Base-by-base conservation (phyloP, 2,797 vertebrate species). In the Megaceryle alcyon region DNA sequence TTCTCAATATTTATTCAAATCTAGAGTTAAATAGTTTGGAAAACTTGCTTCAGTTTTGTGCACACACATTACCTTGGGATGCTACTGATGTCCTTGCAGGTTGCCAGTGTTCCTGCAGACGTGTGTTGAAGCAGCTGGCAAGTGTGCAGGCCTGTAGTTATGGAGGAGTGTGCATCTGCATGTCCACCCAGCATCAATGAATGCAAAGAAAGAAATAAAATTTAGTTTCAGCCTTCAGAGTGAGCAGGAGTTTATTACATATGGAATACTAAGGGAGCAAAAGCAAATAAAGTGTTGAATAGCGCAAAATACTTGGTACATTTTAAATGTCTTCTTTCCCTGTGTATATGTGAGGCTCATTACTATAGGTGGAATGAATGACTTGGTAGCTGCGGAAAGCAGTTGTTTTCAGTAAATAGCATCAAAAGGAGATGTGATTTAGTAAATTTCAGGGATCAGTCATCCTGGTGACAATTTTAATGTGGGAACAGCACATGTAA, bases 361-460 rank as follows among this genome's bases (percentile, higher is more conserved):
- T 89, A 25, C 48, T 91, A 3, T 82, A 65, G 75, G 63, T 54
- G 26, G 41, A 89, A 87, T 37, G 8, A 92, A 65, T 89, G 33
- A 71, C 64, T 90, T 94, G 31, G 53, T 92, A 81, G 31, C 72
- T 75, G 48, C 29, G 41, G n/a, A 92, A 89, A 81, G 69, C 69
- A 83, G 71, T 96, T 94, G 69, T 88, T 93, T 92, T 87, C 69
- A 65, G 91, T 81, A 92, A 93, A 91, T 51, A 65, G 56, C 59
- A 65, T 94, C 94, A 83, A 80, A 94, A 92, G 59, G 59, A 94
- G 92, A 78, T 72, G 69, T 63, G 61, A 89, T 90, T 61, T 57
- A 61, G 57, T 17, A 5, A 75, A 87, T 81, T 89, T 92, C 76
- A 94, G 79, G 64, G 65, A 80, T 93, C 88, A 78, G 0, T 94